Base-by-base conservation (phyloP, 2,888 invertebrate species). In the Thecocarcelia acutangulata region DNA sequence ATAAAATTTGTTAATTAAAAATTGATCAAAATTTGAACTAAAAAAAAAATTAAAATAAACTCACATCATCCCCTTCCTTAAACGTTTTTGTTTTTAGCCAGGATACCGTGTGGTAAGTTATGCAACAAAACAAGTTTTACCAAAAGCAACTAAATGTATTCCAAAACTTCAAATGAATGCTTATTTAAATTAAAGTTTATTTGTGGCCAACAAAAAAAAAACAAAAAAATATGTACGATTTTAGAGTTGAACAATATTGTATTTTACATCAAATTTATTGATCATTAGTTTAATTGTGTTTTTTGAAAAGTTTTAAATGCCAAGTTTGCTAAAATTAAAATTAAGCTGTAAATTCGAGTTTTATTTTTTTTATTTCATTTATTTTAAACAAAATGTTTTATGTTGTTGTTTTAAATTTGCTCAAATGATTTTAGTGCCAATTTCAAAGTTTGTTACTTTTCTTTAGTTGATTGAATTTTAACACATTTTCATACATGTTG, bases 61-160 rank as follows among this genome's bases (percentile, higher is more conserved):
- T 77, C 58, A 70, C 59, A 52, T 61, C 59, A 52, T 61, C 40
- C 56, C 58, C 64, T 24, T 42, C 48, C 64, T 58, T 28, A 8
- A 64, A 52, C 61, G 24, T 40, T 54, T 52, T 82, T n/a, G n/a
- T n/a, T n/a, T 82, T 66, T 82, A 82, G 82, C 82, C 82, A 66
- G 82, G 82, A 82, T 59, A 78, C 74, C 82, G 82, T 75, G 82
- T 82, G 82, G 82, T 82, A 82, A 82, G 82, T 82, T 52, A 21
- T 56, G 56, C 59, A 64, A 66, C 21, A 44, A 52, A 73, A 54
- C 33, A 58, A 44, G 70, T 40, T 46, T 21, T 63, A 72, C 50
- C 28, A 64, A 52, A 54, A 50, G 50, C 15, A 68, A 48, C 59
- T 58, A 19, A 69, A 76, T 69, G 33, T 63, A 50, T 76, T 50